Conservation (phyloP, 2,888 invertebrate genomes). For the Trisateles emortualis region DNA sequence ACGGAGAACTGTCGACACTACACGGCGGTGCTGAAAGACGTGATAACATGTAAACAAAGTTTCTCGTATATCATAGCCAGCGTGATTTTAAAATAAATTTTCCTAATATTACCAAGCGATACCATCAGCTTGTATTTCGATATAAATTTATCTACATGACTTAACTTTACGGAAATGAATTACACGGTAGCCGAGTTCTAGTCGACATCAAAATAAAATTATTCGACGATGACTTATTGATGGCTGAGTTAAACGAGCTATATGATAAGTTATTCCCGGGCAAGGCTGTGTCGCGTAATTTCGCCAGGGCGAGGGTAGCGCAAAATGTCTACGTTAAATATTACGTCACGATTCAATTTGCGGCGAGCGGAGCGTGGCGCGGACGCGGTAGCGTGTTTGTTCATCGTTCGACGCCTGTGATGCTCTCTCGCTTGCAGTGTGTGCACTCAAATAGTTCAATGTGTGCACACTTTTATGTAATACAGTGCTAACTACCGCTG, state of each 20-base stretch:
- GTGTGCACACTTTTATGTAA: slow-evolving; percentile 17
- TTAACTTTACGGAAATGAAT: slow-evolving; percentile 50
- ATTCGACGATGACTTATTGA: slow-evolving; percentile 63
- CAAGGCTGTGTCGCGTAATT: slow-evolving; percentile 60
- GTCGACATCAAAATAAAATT: slow-evolving; percentile 63
- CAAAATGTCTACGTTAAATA: slow-evolving; percentile 65
- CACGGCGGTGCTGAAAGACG: slow-evolving; percentile 16
- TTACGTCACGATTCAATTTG: slow-evolving; percentile 67
- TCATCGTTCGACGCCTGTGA: slow-evolving; percentile 31
- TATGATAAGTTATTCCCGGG: slow-evolving; percentile 65
- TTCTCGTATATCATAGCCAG: slow-evolving; percentile 14
- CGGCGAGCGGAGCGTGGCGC: slow-evolving; percentile 45
- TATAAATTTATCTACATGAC: slow-evolving; percentile 45
- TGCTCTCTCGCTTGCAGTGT: slow-evolving; percentile 19
- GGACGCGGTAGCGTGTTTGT: slow-evolving; percentile 46
- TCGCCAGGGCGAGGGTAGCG: slow-evolving; percentile 52
- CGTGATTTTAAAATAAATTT: slow-evolving; percentile 32
- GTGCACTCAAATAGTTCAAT: slow-evolving; percentile 30
- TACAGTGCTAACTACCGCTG: slow-evolving; percentile 1
- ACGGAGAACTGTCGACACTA: slow-evolving; percentile 10
- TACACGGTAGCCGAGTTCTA: slow-evolving; percentile 50
- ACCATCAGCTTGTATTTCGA: slow-evolving; percentile 32
- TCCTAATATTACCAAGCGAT: slow-evolving; percentile 18
- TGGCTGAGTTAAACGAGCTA: slow-evolving; percentile 64
- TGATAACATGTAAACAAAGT: slow-evolving; percentile 5